These are phyloP conservation scores for Lochmaea capreae DNA, from an alignment of 2,888 invertebrate species.

Conservation along the genomic window DNA sequence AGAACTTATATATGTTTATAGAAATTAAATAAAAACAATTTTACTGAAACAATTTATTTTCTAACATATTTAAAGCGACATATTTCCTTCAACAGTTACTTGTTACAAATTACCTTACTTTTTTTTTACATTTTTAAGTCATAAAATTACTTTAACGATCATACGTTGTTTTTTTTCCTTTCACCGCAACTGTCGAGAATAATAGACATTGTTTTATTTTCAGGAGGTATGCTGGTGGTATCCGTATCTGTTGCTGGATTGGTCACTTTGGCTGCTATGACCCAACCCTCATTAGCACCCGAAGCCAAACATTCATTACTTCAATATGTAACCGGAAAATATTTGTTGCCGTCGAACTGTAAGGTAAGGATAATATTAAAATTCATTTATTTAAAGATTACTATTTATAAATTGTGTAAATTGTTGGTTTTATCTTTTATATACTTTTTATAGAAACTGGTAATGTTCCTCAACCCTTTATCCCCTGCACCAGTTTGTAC, in stretches of 20 bases:
- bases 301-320: slow-evolving; percentile 90
- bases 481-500: too few species aligned
- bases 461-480: too few species aligned
- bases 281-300: slow-evolving; percentile 89
- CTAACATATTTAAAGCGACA: not conserved
- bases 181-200: too few species aligned
- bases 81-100: not conserved
- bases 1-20: too few species aligned
- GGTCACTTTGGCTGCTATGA: slow-evolving; percentile 91
- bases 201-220: slow-evolving; percentile 40
- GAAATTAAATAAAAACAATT: not conserved
- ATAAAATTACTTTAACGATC: too few species aligned
- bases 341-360: slow-evolving; percentile 88
- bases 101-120: not conserved
- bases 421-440: too few species aligned
- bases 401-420: too few species aligned
- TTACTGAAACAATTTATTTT: not conserved
- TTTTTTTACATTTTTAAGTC: too few species aligned
- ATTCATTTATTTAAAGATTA: slow-evolving; percentile 17
- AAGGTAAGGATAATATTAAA: slow-evolving; percentile 61
- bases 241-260: slow-evolving; percentile 90
- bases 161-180: too few species aligned
- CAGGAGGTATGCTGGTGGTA: slow-evolving; percentile 90
- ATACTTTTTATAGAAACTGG: too few species aligned
- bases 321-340: slow-evolving; percentile 93